phyloP scores from a whole-genome alignment of 2,888 invertebrate genomes.

The Bugula neritina region DNA sequence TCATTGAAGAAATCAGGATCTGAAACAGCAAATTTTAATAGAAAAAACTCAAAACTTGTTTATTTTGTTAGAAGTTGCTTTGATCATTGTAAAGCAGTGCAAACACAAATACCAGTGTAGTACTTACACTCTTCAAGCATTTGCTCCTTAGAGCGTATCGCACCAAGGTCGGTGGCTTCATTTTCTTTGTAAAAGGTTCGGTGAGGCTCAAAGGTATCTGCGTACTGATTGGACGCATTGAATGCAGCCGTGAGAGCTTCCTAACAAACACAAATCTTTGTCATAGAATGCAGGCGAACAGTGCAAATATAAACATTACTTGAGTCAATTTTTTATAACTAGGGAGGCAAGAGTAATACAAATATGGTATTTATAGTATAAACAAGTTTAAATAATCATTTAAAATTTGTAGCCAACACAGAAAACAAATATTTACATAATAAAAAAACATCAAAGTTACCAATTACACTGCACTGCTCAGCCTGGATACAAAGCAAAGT shows the following conservation, averaged over 20 bases:
- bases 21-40: constrained; percentile 31
- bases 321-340: too few relatives aligned
- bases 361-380: too few relatives aligned
- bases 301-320: too few relatives aligned
- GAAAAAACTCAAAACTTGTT: background rate
- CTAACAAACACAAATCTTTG: constrained; percentile 34
- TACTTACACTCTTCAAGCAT: constrained; percentile 18
- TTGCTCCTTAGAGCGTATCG: constrained; percentile 61
- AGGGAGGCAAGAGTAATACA: too few relatives aligned
- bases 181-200: constrained; percentile 68
- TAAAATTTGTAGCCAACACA: too few relatives aligned
- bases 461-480: too few relatives aligned
- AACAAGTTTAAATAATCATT: too few relatives aligned
- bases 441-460: too few relatives aligned
- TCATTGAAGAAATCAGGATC: constrained; percentile 63
- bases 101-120: background rate
- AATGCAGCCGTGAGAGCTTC: constrained; percentile 61
- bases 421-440: too few relatives aligned
- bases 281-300: too few relatives aligned
- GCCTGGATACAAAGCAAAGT: too few relatives aligned
- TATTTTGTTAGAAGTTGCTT: background rate
- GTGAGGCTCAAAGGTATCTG: constrained; percentile 63
- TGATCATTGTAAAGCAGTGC: background rate
- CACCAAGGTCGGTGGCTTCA: constrained; percentile 61
- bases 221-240: constrained; percentile 62